phyloP scores from a whole-genome alignment of 2,888 invertebrate genomes.

The Clanis bilineata region DNA sequence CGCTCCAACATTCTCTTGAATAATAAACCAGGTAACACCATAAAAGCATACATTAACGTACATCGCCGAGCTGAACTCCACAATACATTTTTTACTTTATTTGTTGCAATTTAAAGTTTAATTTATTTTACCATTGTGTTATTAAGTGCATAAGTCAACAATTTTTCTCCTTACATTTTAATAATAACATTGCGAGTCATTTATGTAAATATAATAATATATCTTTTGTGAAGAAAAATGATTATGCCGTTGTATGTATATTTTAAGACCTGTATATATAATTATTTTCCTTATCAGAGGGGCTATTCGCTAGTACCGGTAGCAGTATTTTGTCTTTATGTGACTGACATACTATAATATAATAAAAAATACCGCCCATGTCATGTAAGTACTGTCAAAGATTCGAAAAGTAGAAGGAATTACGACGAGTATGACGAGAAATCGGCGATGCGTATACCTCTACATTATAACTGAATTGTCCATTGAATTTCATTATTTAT shows the following conservation, averaged over 20 bases:
- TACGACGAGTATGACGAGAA: too few species aligned
- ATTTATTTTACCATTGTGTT: not conserved
- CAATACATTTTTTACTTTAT: not conserved
- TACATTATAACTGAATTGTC: too few species aligned
- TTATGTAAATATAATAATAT: slow-evolving; percentile 1
- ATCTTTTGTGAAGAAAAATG: not conserved
- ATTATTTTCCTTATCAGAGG: not conserved
- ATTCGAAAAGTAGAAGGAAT: too few species aligned
- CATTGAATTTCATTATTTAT: too few species aligned
- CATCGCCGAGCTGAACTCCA: not conserved
- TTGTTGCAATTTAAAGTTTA: not conserved
- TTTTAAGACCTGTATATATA: too few species aligned
- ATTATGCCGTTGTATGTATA: not conserved
- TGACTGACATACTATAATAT: too few species aligned
- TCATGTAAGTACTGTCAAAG: too few species aligned
- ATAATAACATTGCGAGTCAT: not conserved
- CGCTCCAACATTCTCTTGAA: not conserved
- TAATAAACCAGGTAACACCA: slow-evolving; percentile 1
- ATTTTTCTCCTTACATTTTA: not conserved
- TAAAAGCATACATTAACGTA: slow-evolving; percentile 3
- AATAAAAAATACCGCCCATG: too few species aligned
- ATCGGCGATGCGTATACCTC: too few species aligned
- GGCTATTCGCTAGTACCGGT: too few species aligned
- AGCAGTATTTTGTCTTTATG: too few species aligned
- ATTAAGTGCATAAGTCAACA: not conserved